Evolutionary conservation across 1,140 invertebrate species (phyloP), one percentile per base, ranked within the genome.

Genomic region (Rhagoletis zephyria): DNA sequence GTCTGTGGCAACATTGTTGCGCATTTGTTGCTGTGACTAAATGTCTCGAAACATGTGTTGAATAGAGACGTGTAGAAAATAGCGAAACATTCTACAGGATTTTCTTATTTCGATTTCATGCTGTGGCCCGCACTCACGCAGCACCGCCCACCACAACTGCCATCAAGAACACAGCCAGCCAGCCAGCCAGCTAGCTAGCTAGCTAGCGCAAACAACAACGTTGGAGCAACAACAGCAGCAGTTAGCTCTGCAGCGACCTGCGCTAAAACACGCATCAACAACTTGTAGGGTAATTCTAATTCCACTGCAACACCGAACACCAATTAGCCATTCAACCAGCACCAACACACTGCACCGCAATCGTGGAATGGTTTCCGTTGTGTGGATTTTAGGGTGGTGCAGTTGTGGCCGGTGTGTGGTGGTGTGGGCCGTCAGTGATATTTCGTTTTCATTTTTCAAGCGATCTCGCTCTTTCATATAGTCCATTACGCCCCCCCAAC

Each of bases 391-490:
- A 14, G 4, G 12, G n/a, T 6, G 74, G 48, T 81, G 51, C 74
- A 81, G 6, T 81, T 59, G 51, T 48, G 10, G 42, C n/a, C 9
- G 74, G 45, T 81, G 74, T 74, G 6, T 81, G 74, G 74, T 81
- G 45, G 10, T 56, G 74, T 81, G 74, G 74, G 74, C 48, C 74
- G n/a, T 81, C 74, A 81, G 74, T 81, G 74, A 81, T 81, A 81
- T 81, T 81, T 81, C 74, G 74, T 81, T 81, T 81, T 81, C 74
- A 81, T 81, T 81, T 10, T 81, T 81, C 74, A 51, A 1, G 74
- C 74, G 48, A 51, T 81, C 74, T 81, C 19, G 74, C 74, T 81
- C 74, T 81, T 81, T 81, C 19, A 56, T 48, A 4, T 48, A 4
- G 42, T 16, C 74, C 74, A 51, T 48, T 3, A 30, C 30, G 30